Base-by-base conservation (phyloP, 2,113 vertebrate genomes). In the Pelecanoides urinatrix region DNA sequence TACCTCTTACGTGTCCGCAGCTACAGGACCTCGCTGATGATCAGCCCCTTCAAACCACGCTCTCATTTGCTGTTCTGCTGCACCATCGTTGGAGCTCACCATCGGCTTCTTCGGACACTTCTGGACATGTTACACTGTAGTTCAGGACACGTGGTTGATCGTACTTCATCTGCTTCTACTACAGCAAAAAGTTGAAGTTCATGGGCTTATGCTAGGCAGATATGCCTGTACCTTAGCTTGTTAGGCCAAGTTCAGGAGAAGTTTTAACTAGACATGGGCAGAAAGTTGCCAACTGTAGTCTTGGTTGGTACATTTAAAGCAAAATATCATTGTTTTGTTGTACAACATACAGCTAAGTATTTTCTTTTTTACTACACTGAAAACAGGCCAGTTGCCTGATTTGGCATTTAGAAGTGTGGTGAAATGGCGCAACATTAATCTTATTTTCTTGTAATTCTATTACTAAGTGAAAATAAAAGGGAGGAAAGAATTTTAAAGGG, bases 151-250 rank as follows among this genome's bases (percentile, higher is more conserved):
- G 0, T 4, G 58, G 44, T 6, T 84, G 45, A 52, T 71, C 8
- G 7, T 8, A 10, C 32, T 75, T 53, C 63, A 62, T 20, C 58
- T 63, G 6, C 23, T 80, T 55, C 42, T 25, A 20, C 30, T 25
- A 36, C 21, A 45, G 65, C 45, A 53, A 40, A 7, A 61, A 21
- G 72, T 17, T 19, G 18, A n/a, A 45, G 38, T 25, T 80, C 30
- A 26, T 2, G 10, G 83, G 29, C 71, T 74, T 52, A n/a, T 0
- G 11, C 22, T 8, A 34, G 34, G 53, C 22, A 77, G 26, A 74
- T 1, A 36, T 0, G 5, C 8, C 30, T 55, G 23, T 25, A 42
- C 34, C 38, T 12, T 6, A 72, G 44, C 56, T 78, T 0, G 0
- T 26, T 11, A 67, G 70, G 32, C 53, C 58, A 75, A 34, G 11